phyloP scores from a whole-genome alignment of 2,113 vertebrate genomes.

The Pithys albifrons region DNA sequence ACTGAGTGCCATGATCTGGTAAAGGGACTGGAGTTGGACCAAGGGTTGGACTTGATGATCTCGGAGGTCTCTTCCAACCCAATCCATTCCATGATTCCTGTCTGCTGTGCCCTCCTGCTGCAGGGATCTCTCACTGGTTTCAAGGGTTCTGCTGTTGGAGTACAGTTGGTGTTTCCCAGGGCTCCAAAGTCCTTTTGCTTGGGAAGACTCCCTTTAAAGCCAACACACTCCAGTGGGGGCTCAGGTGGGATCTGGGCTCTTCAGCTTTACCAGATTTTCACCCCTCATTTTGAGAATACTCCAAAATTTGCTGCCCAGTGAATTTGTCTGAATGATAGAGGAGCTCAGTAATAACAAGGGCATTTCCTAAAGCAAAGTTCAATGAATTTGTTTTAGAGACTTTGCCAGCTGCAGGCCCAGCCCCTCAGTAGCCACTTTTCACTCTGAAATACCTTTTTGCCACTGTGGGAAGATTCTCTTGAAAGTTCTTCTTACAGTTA shows the following conservation, averaged over 20 bases:
- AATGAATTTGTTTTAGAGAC: background rate
- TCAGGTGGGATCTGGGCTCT: background rate
- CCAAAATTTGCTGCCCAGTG: background rate
- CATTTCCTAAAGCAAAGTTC: background rate
- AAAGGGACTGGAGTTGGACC: too few relatives aligned
- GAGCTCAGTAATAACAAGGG: background rate
- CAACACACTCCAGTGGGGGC: background rate
- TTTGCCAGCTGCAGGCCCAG: background rate
- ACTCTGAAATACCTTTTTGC: background rate
- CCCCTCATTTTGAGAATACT: background rate
- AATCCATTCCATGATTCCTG: too few relatives aligned
- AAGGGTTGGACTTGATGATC: too few relatives aligned
- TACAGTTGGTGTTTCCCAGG: background rate
- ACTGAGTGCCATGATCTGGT: too few relatives aligned
- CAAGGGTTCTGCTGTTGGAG: background rate
- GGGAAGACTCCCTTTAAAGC: background rate
- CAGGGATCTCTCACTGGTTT: background rate
- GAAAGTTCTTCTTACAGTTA: background rate
- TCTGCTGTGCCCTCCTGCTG: background rate
- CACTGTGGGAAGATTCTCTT: background rate
- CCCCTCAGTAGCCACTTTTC: background rate
- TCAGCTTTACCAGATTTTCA: background rate
- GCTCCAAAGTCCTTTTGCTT: background rate
- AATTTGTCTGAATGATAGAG: background rate
- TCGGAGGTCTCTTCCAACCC: too few relatives aligned